Percentiles rank a stretch among this genome's conserved stretches.
These are phyloP conservation scores for Alectura lathami DNA, from an alignment of 2,113 vertebrate genomes.

Conservation along the genomic window DNA sequence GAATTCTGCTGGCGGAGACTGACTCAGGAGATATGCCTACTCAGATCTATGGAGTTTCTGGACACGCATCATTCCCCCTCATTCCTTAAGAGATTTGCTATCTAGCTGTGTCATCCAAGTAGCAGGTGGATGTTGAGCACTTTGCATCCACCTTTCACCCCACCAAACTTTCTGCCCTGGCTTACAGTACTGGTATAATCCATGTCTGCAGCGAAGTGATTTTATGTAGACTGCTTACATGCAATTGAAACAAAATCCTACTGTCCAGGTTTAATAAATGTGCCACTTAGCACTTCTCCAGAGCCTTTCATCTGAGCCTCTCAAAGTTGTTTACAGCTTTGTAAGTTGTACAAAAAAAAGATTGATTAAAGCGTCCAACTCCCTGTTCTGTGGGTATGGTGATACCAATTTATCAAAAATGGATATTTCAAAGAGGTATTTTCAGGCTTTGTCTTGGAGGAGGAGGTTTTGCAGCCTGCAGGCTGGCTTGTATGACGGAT, in stretches of 20 bases:
- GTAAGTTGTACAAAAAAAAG: too few species aligned
- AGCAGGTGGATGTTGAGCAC: not conserved
- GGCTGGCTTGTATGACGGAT: not conserved
- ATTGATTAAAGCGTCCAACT: constrained; percentile 28
- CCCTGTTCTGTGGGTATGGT: not conserved
- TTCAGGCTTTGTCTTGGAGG: not conserved
- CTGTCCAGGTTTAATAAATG: not conserved
- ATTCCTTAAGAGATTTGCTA: not conserved
- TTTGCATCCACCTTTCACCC: not conserved
- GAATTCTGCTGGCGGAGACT: not conserved
- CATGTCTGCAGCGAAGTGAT: not conserved
- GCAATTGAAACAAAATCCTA: not conserved
- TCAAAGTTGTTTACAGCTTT: constrained; percentile 44
- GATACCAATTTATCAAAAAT: not conserved
- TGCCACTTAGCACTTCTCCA: not conserved
- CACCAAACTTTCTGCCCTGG: not conserved
- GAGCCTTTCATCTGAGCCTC: constrained; percentile 18
- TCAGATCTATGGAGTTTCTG: not conserved
- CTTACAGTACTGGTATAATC: not conserved
- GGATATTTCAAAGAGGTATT: not conserved
- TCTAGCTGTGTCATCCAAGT: not conserved
- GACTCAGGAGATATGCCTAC: not conserved
- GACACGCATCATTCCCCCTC: not conserved
- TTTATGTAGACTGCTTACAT: not conserved
- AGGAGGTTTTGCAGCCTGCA: not conserved